Percentiles rank a stretch among this genome's conserved stretches.
Evolutionary conservation across 2,113 vertebrate species (phyloP).

Genomic region (Sapayoa aenigma): DNA sequence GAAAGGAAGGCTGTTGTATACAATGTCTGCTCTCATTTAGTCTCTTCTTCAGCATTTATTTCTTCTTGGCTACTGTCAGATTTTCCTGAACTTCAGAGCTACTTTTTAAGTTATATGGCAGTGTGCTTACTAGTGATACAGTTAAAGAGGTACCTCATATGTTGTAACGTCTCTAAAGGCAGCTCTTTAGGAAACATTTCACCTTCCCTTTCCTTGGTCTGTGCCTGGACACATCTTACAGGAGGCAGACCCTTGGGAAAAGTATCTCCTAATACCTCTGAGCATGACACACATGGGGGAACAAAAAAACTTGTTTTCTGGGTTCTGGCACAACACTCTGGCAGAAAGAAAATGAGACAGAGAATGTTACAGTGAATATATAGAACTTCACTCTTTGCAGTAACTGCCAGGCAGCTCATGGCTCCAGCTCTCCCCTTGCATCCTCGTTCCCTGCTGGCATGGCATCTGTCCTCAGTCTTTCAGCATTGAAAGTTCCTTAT

Average conservation of each 20-base stretch:
- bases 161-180: background rate
- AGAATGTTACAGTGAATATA: conserved; percentile 1
- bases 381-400: background rate
- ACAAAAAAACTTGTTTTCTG: background rate
- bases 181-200: background rate
- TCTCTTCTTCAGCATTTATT: background rate
- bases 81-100: background rate
- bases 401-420: conserved; percentile 6
- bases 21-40: background rate
- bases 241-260: background rate
- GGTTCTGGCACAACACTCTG: background rate
- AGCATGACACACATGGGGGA: background rate
- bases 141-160: background rate
- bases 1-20: background rate
- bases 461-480: conserved; percentile 29
- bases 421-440: conserved; percentile 27
- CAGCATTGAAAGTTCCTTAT: background rate
- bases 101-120: background rate
- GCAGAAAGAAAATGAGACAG: conserved; percentile 26
- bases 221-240: background rate
- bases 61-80: background rate
- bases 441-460: background rate
- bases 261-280: background rate
- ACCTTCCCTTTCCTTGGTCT: background rate
- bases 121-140: background rate